A percentile compares a stretch with the other conserved stretches of the same genome.
Evolutionary conservation across 2,888 invertebrate genomes (phyloP).

Genomic region (Agonopterix subpropinquella): DNA sequence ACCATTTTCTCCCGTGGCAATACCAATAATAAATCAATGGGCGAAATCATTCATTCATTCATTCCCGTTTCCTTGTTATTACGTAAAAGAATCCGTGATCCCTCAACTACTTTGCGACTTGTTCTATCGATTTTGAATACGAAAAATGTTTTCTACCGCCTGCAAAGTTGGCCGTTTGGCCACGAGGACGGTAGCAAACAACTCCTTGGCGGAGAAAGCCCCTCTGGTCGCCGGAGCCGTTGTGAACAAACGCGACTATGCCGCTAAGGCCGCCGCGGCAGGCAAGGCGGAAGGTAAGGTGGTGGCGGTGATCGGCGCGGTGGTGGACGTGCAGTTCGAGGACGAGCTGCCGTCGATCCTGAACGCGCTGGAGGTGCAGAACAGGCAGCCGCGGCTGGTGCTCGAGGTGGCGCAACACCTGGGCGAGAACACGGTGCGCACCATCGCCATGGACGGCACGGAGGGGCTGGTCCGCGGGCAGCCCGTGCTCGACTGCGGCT

Average conservation of each 20-base stretch:
- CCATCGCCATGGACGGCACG: constrained; percentile 96
- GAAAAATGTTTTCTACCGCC: constrained; percentile 69
- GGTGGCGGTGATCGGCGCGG: constrained; percentile 98
- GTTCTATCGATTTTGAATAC: constrained; percentile 39
- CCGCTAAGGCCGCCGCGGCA: constrained; percentile 45
- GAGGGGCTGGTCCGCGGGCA: constrained; percentile 94
- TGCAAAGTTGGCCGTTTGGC: constrained; percentile 68
- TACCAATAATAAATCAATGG: neutral
- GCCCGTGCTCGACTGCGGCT: constrained; percentile 87
- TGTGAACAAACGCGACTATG: constrained; percentile 64
- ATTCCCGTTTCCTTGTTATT: constrained; percentile 22
- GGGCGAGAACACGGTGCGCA: constrained; percentile 92
- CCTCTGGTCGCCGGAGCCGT: constrained; percentile 58
- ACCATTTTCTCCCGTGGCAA: neutral
- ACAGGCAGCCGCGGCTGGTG: constrained; percentile 85
- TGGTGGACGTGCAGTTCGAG: constrained; percentile 98
- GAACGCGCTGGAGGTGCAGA: constrained; percentile 95
- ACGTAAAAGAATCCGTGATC: constrained; percentile 46
- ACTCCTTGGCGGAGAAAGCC: constrained; percentile 71
- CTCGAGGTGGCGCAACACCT: constrained; percentile 95
- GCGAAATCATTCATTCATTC: neutral
- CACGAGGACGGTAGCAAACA: constrained; percentile 66
- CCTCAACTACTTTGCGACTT: constrained; percentile 35
- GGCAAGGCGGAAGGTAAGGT: constrained; percentile 78
- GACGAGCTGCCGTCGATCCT: constrained; percentile 94